phyloP scores from a whole-genome alignment of 2,888 invertebrate species.

The Argyra leucocephala region DNA sequence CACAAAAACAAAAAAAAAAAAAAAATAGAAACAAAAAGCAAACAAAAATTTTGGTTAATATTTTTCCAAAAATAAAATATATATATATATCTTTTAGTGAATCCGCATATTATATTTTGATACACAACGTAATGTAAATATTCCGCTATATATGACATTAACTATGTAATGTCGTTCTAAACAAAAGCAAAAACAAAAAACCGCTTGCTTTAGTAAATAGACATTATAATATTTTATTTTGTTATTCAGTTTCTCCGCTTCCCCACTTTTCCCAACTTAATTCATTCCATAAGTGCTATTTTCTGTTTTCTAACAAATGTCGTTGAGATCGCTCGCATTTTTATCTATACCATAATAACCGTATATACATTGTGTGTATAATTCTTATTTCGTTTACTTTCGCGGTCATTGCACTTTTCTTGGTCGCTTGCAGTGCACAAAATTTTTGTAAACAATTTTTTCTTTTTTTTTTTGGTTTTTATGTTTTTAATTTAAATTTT shows the following conservation, averaged over 20 bases:
- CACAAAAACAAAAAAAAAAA: background rate
- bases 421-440: background rate
- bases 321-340: background rate
- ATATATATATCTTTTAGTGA: background rate
- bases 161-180: background rate
- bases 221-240: no score
- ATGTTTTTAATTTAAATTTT: background rate
- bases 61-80: background rate
- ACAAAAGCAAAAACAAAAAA: background rate
- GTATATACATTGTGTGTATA: background rate
- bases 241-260: background rate
- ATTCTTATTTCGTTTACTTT: background rate
- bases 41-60: background rate
- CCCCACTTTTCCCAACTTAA: background rate
- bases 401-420: slow-evolving; percentile 6
- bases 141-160: background rate
- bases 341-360: background rate
- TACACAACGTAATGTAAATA: background rate
- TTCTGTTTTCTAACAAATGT: background rate
- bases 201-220: background rate
- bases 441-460: no score
- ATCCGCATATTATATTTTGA: slow-evolving; percentile 1
- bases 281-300: background rate
- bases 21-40: background rate
- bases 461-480: no score